phyloP scores from a whole-genome alignment of 30 jellyfish, hydroid and myxozoan species.

The Aurelia sp. region DNA sequence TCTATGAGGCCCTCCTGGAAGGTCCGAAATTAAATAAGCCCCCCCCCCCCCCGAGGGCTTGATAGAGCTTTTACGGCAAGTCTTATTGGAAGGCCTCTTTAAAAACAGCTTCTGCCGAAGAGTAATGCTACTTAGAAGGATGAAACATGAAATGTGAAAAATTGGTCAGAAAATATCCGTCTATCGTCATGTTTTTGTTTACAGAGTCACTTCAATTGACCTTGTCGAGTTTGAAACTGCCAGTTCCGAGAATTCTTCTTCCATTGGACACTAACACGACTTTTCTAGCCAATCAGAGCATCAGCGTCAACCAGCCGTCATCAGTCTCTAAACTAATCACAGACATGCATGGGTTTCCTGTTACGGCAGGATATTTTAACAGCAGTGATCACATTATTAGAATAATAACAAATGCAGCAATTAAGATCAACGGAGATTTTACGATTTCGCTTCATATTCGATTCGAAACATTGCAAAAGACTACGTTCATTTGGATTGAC shows the following conservation, averaged over 20 bases:
- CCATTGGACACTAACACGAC: conserved; percentile 18
- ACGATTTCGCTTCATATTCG: conserved; percentile 36
- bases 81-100: too few relatives aligned
- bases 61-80: too few relatives aligned
- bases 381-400: conserved; percentile 8
- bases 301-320: not conserved
- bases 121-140: too few relatives aligned
- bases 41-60: too few relatives aligned
- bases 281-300: conserved; percentile 4
- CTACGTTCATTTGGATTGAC: conserved; percentile 2
- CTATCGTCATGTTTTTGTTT: too few relatives aligned
- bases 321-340: not conserved
- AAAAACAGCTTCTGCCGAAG: too few relatives aligned
- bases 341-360: conserved; percentile 56
- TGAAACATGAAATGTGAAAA: too few relatives aligned
- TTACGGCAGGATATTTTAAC: conserved; percentile 22
- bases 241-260: conserved; percentile 24
- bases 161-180: too few relatives aligned
- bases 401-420: not conserved
- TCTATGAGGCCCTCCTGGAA: too few relatives aligned
- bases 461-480: not conserved
- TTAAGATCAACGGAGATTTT: conserved; percentile 12
- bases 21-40: too few relatives aligned
- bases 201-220: not conserved
- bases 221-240: conserved; percentile 9